Percentiles rank a stretch among this genome's conserved stretches.
These are phyloP conservation scores for Pyralis farinalis DNA, from an alignment of 2,888 invertebrate species.

Conservation along the genomic window DNA sequence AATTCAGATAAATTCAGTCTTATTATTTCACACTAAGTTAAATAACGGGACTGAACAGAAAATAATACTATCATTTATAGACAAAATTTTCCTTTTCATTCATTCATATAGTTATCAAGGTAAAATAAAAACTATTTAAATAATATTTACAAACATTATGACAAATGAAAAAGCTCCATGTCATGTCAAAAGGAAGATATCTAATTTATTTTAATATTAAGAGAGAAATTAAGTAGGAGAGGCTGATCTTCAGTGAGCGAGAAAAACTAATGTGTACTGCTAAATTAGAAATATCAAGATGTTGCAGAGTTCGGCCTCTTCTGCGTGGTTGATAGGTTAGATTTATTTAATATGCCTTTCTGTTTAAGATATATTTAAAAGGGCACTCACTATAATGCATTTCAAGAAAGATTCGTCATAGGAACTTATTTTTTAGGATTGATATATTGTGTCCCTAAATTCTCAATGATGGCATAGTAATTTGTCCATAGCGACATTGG, in stretches of 20 bases:
- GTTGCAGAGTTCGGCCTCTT: neutral
- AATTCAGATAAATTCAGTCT: too few relatives aligned
- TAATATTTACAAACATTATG: too few relatives aligned
- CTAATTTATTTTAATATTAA: constrained; percentile 7
- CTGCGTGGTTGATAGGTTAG: constrained; percentile 5
- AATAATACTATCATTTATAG: too few relatives aligned
- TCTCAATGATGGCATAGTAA: too few relatives aligned
- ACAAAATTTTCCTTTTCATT: too few relatives aligned
- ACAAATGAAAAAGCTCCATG: constrained; percentile 4
- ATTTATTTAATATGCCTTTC: constrained; percentile 15
- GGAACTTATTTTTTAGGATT: neutral
- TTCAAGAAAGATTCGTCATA: constrained; percentile 27
- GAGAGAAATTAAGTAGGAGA: constrained; percentile 3
- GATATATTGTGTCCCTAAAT: neutral
- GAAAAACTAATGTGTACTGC: neutral
- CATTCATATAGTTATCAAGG: too few relatives aligned
- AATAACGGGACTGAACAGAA: too few relatives aligned
- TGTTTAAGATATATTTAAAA: constrained; percentile 21
- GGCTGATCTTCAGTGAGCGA: neutral
- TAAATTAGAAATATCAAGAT: neutral
- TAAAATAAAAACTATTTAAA: too few relatives aligned
- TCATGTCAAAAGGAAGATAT: constrained; percentile 2
- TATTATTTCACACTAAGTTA: too few relatives aligned
- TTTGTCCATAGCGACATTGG: too few relatives aligned
- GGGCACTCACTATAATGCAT: constrained; percentile 36